Base-by-base conservation (phyloP, 2,797 vertebrate species). In the Trachurus trachurus region DNA sequence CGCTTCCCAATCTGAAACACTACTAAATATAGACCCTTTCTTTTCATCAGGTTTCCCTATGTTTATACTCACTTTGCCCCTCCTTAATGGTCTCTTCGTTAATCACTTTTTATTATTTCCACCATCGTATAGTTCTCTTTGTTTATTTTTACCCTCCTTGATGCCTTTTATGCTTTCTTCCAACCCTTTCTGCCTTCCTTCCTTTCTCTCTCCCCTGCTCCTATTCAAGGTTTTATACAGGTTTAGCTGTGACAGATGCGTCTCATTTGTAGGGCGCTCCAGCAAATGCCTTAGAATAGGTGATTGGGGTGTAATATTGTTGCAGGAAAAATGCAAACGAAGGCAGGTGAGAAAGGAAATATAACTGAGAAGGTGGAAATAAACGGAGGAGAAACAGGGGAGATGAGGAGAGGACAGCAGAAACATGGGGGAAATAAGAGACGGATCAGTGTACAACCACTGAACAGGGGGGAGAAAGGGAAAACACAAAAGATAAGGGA, bases 171-270 rank as follows among this genome's bases (percentile, higher is more conserved):
- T 21, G 26, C 44, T 40, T 67, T 71, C 57, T 37, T 39, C 21
- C 31, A 50, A 22, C 29, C 26, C 22, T 49, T 10, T 16, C 42
- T 65, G 11, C 53, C 54, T 37, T 62, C 21, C 11, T 69, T 64
- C 31, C n/a, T 31, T 5, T 45, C 59, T 68, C 76, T 68, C 76
- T 70, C 4, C 15, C 4, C 15, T 65, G 37, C 58, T 73, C 39
- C 47, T 49, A 60, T 71, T 81, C 21, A 66, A 45, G 22, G 54
- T 76, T 66, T 74, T 69, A 19, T 50, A 56, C 39, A 65, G 58
- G 71, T 81, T 81, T 54, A 58, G 60, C 62, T 72, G 54, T 74
- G 22, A 81, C 71, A 81, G 63, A 85, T 74, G 78, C 1, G n/a
- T 74, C 64, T 89, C 63, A 81, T 83, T 86, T 74, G 62, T 45